Conservation (phyloP, 2,797 vertebrate species). For the Acridotheres tristis region DNA sequence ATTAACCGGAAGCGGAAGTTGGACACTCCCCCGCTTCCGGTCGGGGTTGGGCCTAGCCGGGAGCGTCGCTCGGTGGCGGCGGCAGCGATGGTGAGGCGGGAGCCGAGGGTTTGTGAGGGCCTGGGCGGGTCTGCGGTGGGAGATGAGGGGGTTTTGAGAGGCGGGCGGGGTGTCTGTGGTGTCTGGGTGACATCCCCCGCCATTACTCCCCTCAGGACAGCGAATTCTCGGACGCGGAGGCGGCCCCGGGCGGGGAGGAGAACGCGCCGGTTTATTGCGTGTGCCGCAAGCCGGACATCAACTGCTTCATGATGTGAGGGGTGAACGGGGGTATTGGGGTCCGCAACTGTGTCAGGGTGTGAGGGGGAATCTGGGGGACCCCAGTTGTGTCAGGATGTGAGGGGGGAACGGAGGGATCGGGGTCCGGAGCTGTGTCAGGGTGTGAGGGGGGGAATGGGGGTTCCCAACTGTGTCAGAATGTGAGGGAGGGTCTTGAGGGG, state of each 20-base stretch:
- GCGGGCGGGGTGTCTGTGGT: too few relatives aligned
- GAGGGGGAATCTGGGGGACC: background rate
- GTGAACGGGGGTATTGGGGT: too few relatives aligned
- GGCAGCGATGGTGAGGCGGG: background rate
- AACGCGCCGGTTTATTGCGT: constrained; percentile 90
- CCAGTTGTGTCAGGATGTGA: background rate
- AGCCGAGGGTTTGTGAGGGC: background rate
- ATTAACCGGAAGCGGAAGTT: background rate
- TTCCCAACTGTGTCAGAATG: background rate
- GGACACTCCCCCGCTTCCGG: background rate
- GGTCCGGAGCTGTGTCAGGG: too few relatives aligned
- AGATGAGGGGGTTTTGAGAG: too few relatives aligned
- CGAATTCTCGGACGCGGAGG: constrained; percentile 71
- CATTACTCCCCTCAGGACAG: background rate
- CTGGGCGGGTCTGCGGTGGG: too few relatives aligned
- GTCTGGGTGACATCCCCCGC: background rate
- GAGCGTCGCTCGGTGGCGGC: background rate
- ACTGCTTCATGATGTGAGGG: constrained; percentile 94
- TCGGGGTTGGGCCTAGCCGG: background rate
- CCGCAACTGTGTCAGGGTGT: background rate
- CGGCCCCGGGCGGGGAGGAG: constrained; percentile 82
- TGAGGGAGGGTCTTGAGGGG: too few relatives aligned
- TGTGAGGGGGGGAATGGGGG: too few relatives aligned
- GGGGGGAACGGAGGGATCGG: background rate
- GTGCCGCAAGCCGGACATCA: constrained; percentile 92